These are phyloP conservation scores for Lobophora halterata DNA, from an alignment of 2,888 invertebrate species.

Conservation along the genomic window DNA sequence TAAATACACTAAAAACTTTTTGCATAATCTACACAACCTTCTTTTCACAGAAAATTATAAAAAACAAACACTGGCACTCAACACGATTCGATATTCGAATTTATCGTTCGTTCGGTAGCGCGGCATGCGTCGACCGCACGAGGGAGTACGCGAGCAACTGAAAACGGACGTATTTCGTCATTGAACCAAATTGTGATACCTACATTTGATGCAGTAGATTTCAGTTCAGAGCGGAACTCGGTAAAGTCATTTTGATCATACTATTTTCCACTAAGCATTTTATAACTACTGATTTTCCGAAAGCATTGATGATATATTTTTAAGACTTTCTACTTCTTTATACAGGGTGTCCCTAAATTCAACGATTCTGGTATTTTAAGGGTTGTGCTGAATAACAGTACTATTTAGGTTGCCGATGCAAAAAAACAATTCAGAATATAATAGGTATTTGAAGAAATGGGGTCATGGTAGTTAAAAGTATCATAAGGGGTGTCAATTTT, in stretches of 20 bases:
- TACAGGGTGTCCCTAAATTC: no score
- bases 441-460: no score
- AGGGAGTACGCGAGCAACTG: conserved; percentile 67
- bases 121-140: conserved; percentile 61
- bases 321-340: no score
- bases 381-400: no score
- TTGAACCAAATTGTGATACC: conserved; percentile 54
- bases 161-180: conserved; percentile 51
- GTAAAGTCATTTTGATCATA: conserved; percentile 5
- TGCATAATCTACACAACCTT: conserved; percentile 36
- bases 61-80: conserved; percentile 53
- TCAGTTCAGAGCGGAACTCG: conserved; percentile 21
- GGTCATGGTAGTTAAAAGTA: no score
- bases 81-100: conserved; percentile 39
- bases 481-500: no score
- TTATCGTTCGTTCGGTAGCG: conserved; percentile 36
- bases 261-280: background rate
- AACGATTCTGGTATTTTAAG: no score
- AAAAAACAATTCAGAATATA: no score
- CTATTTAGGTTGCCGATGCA: no score
- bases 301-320: no score
- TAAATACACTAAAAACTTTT: conserved; percentile 14
- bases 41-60: conserved; percentile 32
- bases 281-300: background rate
- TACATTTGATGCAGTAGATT: conserved; percentile 36